Conservation (phyloP, 2,797 vertebrate genomes). For the Cirrhinus mrigala region DNA sequence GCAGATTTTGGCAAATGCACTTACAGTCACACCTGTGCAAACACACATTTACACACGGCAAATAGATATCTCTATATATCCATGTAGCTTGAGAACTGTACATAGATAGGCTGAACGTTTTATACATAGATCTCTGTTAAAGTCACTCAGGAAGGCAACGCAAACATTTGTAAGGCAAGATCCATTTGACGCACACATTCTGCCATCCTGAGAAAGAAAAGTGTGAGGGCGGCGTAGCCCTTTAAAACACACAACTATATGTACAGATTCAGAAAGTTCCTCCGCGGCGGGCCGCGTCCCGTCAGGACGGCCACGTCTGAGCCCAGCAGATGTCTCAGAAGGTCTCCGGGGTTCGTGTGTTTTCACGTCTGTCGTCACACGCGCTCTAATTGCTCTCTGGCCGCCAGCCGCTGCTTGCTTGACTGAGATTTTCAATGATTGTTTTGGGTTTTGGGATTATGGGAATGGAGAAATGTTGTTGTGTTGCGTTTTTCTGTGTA, state of each 20-base stretch:
- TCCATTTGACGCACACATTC: constrained; percentile 71
- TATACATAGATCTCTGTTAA: constrained; percentile 70
- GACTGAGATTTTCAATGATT: neutral
- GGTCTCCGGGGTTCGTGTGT: neutral
- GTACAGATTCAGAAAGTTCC: constrained; percentile 42
- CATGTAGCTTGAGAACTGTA: constrained; percentile 37
- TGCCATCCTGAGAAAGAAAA: constrained; percentile 56
- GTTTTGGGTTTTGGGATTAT: neutral
- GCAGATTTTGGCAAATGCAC: constrained; percentile 49
- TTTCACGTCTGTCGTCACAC: neutral
- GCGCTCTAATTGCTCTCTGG: neutral
- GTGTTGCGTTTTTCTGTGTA: neutral
- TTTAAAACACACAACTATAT: constrained; percentile 56
- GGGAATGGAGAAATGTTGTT: neutral
- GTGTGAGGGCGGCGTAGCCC: constrained; percentile 54
- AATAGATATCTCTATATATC: constrained; percentile 25
- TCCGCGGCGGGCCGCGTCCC: neutral
- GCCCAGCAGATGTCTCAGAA: neutral
- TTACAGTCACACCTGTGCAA: constrained; percentile 42
- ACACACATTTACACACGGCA: constrained; percentile 35
- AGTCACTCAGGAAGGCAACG: constrained; percentile 90
- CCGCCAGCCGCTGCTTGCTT: neutral
- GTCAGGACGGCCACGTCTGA: neutral
- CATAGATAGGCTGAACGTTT: constrained; percentile 27
- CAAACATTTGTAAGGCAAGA: constrained; percentile 91